Percentiles rank a stretch among this genome's conserved stretches.
These are phyloP conservation scores for Astropecten irregularis DNA, from an alignment of 53 echinoderm and acorn worm species.

Conservation along the genomic window DNA sequence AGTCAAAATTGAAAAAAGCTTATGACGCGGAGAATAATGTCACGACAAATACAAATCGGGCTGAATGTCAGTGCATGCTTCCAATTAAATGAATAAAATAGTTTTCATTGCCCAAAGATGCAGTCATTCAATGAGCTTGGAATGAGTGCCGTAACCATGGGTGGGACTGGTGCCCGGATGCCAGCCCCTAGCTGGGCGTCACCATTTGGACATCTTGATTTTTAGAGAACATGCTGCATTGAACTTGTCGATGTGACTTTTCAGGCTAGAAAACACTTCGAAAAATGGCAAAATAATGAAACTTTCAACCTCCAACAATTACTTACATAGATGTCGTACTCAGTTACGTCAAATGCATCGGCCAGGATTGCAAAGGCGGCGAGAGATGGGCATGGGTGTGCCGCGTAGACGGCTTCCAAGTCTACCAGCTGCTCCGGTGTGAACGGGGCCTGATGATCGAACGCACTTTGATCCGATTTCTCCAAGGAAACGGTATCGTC, in stretches of 20 bases:
- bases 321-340: background rate
- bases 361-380: background rate
- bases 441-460: too few relatives aligned
- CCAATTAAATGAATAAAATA: too few relatives aligned
- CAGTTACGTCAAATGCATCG: background rate
- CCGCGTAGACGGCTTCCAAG: slow-evolving; percentile 15
- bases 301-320: background rate
- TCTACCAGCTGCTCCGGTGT: background rate
- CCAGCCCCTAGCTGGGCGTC: background rate
- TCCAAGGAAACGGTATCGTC: too few relatives aligned
- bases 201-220: background rate
- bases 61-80: too few relatives aligned
- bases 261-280: background rate
- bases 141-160: too few relatives aligned
- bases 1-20: too few relatives aligned
- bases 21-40: too few relatives aligned
- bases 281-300: background rate
- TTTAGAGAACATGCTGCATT: background rate
- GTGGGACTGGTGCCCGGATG: background rate
- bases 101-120: too few relatives aligned
- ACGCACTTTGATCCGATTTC: too few relatives aligned
- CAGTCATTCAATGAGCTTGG: too few relatives aligned
- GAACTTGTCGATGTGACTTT: background rate
- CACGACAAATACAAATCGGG: too few relatives aligned
- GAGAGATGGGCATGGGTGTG: background rate